phyloP scores from a whole-genome alignment of 2,797 vertebrate genomes.

The Limnodromus scolopaceus region DNA sequence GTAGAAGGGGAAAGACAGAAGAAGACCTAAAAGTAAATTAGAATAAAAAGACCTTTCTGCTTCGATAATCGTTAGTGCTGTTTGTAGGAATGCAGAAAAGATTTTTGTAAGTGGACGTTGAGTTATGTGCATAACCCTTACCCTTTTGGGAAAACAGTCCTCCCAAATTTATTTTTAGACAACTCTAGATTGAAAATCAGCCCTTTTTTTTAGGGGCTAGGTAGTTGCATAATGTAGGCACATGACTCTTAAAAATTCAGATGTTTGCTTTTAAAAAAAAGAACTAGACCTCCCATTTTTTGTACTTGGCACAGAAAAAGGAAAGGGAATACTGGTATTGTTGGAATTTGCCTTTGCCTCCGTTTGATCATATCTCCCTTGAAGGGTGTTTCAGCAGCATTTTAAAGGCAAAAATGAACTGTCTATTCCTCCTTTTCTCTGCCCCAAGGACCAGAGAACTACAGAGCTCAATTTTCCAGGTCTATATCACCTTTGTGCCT shows the following conservation, averaged over 20 bases:
- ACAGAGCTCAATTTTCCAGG: neutral
- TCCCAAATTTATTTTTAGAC: slow-evolving; percentile 33
- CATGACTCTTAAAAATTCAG: neutral
- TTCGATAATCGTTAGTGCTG: neutral
- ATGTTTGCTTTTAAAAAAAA: neutral
- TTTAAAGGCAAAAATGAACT: neutral
- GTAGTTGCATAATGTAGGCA: neutral
- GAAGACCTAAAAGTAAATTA: neutral
- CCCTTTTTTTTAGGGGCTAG: neutral
- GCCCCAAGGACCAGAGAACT: neutral
- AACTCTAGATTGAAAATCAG: neutral
- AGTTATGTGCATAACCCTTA: neutral
- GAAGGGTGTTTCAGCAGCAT: neutral
- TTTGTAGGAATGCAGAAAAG: neutral
- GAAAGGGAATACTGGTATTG: neutral
- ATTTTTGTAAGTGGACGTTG: neutral
- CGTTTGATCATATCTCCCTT: neutral
- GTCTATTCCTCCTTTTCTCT: neutral
- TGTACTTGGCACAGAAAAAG: neutral
- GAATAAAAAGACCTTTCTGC: neutral
- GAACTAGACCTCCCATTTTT: neutral
- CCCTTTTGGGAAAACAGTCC: neutral
- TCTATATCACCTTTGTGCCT: neutral
- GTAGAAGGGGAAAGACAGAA: neutral
- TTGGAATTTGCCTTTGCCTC: neutral